Evolutionary conservation across 2,797 vertebrate species (phyloP), one percentile per base, ranked within the genome.

Genomic region (Phrynocephalus guinanensis): DNA sequence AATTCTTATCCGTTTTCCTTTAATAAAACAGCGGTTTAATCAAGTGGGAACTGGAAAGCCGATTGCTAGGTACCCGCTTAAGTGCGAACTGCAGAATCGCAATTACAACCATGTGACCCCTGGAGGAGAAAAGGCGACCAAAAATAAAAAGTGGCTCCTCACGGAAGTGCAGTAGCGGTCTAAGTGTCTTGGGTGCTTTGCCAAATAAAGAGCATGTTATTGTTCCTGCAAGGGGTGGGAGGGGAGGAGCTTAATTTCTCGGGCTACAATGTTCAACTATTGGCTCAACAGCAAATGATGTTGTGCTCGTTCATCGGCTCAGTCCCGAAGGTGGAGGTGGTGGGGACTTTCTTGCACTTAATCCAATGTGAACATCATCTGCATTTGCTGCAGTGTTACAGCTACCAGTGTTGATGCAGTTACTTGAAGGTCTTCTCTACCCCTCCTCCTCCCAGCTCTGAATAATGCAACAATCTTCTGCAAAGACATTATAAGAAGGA

Each of bases 131-230:
- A 44, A 44, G 38, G 38, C 5, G 38, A 44, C 38, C 38, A 3
- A 44, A 44, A 44, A 44, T 44, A 44, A 44, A 44, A 44, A 44
- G 38, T 44, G 38, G 38, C 38, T 44, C 38, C 38, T 44, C 38
- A 44, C 5, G 38, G 38, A 44, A 44, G 38, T 44, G 38, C 5
- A 5, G 38, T 44, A 44, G 38, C 38, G 38, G 38, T 44, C 38
- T 44, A 44, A 44, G 38, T 11, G 44, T 63, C 81, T 26, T 7
- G 84, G 83, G 77, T 10, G 76, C 81, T 90, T 60, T 0, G 0
- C 66, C 50, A 75, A 82, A 80, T 84, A 88, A 52, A 70, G 79
- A 75, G 33, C 22, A 87, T 88, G 50, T 76, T 77, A 44, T 87
- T 83, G 63, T 88, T 84, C 33, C 67, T 26, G 30, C 33, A 63